Evolutionary conservation across 2,888 invertebrate genomes (phyloP), one percentile per base, ranked within the genome.

Genomic region (Caenorhabditis sinica): DNA sequence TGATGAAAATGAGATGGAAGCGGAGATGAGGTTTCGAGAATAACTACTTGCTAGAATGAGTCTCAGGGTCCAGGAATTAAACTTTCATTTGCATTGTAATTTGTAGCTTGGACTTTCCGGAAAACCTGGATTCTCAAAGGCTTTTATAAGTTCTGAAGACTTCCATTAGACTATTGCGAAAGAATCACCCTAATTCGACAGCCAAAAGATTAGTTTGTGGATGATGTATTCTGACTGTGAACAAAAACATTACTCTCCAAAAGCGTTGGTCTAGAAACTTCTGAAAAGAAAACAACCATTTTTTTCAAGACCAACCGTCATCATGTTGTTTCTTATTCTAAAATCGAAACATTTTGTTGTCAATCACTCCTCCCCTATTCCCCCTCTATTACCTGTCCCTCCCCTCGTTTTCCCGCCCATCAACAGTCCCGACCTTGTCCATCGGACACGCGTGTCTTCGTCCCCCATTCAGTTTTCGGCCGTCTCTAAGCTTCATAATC

Each of bases 401-500:
- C 25, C 49, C 2, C 49, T 13, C 28, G 49, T 23, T 60, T 66
- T 45, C 68, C 76, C 68, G 60, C 76, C 76, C 65, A 65, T 58
- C 65, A 68, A 79, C 79, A 71, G 79, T 79, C 71, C 71, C 79
- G 79, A 79, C 79, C 79, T 56, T 56, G 56, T 56, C 56, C 25
- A 28, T 28, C 56, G 28, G 56, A 56, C 56, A 23, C 77, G 51
- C 63, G 56, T 72, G 61, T 65, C 79, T 79, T 53, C 5, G 20
- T 36, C 56, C 28, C 30, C 68, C 23, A 40, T 69, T 56, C 69
- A 56, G 45, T 49, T 49, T 69, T 56, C 69, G 40, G 45, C 20
- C 20, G 28, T 60, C 60, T 53, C 72, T 80, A 80, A 80, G 80
- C 80, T 80, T 80, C 80, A 80, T 80, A 80, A 80, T 80, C 80